phyloP scores from a whole-genome alignment of 2,888 invertebrate genomes.

The Rhagium mordax region DNA sequence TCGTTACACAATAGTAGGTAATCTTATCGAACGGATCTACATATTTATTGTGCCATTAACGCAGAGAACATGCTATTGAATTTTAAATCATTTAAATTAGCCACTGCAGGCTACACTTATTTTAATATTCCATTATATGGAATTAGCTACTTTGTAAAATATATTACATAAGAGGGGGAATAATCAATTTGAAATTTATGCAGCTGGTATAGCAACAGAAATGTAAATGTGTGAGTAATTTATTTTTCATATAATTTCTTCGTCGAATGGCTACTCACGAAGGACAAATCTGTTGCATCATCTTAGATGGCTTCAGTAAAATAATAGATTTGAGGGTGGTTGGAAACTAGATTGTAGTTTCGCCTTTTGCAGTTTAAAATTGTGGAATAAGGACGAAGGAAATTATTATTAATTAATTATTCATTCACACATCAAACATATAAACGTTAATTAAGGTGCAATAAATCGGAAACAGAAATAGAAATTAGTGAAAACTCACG shows the following conservation, averaged over 20 bases:
- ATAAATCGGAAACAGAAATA: too few relatives aligned
- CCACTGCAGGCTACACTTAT: slow-evolving; percentile 51
- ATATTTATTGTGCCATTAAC: slow-evolving; percentile 69
- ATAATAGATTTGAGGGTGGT: background rate
- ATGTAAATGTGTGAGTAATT: background rate
- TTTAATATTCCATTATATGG: slow-evolving; percentile 50
- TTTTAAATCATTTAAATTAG: slow-evolving; percentile 68
- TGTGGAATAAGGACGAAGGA: too few relatives aligned
- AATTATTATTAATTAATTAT: too few relatives aligned
- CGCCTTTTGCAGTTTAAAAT: too few relatives aligned
- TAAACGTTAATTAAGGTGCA: too few relatives aligned
- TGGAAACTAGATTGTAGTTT: too few relatives aligned
- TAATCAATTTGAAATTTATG: background rate
- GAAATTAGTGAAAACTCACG: too few relatives aligned
- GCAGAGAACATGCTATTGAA: slow-evolving; percentile 67
- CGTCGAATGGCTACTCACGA: background rate
- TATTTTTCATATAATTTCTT: background rate
- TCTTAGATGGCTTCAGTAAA: background rate
- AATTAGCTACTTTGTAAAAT: slow-evolving; percentile 52
- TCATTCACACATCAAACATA: too few relatives aligned
- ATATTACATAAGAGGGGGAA: background rate
- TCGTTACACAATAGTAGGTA: slow-evolving; percentile 61
- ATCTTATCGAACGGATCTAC: slow-evolving; percentile 67
- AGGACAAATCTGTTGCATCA: background rate
- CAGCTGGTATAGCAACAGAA: background rate